These are phyloP conservation scores for Cynopterus brachyotis DNA, from an alignment of 2,113 vertebrate species.

Conservation along the genomic window DNA sequence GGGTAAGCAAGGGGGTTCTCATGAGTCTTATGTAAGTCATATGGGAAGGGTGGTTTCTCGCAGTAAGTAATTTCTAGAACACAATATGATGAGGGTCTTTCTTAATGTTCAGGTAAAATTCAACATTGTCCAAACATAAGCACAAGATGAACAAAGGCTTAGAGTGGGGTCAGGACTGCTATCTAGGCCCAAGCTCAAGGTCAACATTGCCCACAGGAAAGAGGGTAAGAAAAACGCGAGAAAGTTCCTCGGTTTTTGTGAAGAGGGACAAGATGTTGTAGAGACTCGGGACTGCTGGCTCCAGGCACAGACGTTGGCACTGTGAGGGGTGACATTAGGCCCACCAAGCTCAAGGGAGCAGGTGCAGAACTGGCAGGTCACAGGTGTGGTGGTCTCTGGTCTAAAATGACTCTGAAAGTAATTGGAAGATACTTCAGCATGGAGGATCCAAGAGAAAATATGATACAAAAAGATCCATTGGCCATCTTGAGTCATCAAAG, in stretches of 20 bases:
- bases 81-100: neutral
- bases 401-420: neutral
- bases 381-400: neutral
- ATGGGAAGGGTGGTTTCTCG: neutral
- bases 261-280: neutral
- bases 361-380: neutral
- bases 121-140: neutral
- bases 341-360: neutral
- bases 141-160: neutral
- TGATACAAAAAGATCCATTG: neutral
- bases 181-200: neutral
- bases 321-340: neutral
- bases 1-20: neutral
- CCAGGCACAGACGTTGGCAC: neutral
- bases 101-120: neutral
- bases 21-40: neutral
- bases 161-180: neutral
- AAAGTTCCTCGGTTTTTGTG: neutral
- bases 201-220: neutral
- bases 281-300: neutral
- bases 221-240: neutral
- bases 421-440: neutral
- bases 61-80: neutral
- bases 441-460: neutral
- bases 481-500: neutral